Evolutionary conservation across 2,797 vertebrate species (phyloP).

Genomic region (Ceryle rudis): DNA sequence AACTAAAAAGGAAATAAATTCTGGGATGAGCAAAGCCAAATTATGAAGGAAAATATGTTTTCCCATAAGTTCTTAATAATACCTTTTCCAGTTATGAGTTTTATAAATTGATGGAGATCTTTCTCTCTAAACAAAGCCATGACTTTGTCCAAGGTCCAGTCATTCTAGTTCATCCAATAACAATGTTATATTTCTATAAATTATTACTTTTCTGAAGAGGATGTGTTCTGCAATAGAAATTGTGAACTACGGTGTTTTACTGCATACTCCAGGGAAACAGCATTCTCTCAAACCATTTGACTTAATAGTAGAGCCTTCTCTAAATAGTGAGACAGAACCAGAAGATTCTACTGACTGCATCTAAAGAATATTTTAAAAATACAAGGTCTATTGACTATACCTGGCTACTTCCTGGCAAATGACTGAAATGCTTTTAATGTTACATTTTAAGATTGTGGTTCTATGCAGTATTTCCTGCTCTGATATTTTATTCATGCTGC

Average conservation of each 20-base stretch:
- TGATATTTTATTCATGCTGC: slow-evolving; percentile 57
- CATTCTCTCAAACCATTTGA: background rate
- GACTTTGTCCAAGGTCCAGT: background rate
- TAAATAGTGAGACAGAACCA: background rate
- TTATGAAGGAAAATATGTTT: background rate
- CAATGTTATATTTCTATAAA: background rate
- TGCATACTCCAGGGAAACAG: background rate
- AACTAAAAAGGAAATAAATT: background rate
- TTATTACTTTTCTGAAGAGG: background rate
- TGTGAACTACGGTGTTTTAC: background rate
- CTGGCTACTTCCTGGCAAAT: slow-evolving; percentile 12
- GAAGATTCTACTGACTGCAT: background rate
- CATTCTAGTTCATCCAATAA: background rate
- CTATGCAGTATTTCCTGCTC: slow-evolving; percentile 32
- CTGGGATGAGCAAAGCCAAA: background rate
- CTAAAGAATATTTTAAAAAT: slow-evolving; percentile 24
- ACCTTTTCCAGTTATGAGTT: background rate
- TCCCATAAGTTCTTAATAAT: background rate
- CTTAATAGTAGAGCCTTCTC: background rate
- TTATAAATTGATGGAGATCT: background rate
- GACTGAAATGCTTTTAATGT: background rate
- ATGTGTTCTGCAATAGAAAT: background rate
- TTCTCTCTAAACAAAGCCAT: background rate
- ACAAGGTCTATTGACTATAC: background rate
- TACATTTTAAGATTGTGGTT: slow-evolving; percentile 33